A percentile compares a stretch with the other conserved stretches of the same genome.
Evolutionary conservation across 2,113 vertebrate genomes (phyloP).

Genomic region (Petroica traversi): DNA sequence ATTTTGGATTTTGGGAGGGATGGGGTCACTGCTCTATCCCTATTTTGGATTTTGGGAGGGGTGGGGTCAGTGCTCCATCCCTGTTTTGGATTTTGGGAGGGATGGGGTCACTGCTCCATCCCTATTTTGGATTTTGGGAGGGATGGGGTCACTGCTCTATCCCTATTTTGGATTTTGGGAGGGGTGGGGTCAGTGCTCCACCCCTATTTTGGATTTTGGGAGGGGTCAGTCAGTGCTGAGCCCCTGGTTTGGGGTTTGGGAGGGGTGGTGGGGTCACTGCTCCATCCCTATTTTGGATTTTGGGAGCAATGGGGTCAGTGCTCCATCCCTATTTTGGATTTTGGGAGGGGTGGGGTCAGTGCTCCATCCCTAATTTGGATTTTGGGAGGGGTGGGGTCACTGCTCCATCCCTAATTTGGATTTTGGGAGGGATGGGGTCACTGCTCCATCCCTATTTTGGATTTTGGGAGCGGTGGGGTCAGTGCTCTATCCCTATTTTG

Average conservation of each 20-base stretch:
- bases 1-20: not conserved
- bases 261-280: not conserved
- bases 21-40: not conserved
- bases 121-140: not conserved
- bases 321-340: no score
- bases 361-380: no score
- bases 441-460: no score
- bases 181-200: constrained; percentile 90
- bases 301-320: no score
- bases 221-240: not conserved
- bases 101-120: not conserved
- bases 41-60: constrained; percentile 33
- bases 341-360: no score
- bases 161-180: constrained; percentile 17
- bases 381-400: no score
- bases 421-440: no score
- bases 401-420: no score
- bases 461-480: no score
- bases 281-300: not conserved
- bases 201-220: no score
- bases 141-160: not conserved
- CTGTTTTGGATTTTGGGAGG: constrained; percentile 67
- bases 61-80: no score
- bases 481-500: no score
- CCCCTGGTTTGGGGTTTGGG: not conserved